phyloP scores from a whole-genome alignment of 2,888 invertebrate genomes.

The Calameuta idolon region DNA sequence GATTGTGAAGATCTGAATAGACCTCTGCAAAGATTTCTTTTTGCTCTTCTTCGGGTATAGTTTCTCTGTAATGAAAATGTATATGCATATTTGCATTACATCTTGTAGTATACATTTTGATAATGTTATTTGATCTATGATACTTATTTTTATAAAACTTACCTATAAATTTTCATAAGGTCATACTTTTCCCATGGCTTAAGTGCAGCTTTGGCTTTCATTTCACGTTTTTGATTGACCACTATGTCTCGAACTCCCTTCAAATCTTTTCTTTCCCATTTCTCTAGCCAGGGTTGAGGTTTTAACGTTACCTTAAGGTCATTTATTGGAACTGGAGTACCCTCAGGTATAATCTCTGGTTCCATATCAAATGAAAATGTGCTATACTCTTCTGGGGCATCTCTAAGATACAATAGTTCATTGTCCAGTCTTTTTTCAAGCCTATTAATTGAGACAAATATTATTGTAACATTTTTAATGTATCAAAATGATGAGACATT shows the following conservation, averaged over 20 bases:
- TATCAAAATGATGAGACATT: background rate
- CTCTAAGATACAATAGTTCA: slow-evolving; percentile 87
- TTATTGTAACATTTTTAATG: background rate
- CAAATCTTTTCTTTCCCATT: slow-evolving; percentile 86
- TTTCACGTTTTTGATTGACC: slow-evolving; percentile 69
- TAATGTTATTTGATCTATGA: background rate
- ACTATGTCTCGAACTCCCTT: slow-evolving; percentile 78
- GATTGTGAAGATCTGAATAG: slow-evolving; percentile 77
- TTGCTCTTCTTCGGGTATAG: slow-evolving; percentile 91
- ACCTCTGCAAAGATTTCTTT: slow-evolving; percentile 87
- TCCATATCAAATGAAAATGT: slow-evolving; percentile 95
- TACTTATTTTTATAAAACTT: slow-evolving; percentile 31
- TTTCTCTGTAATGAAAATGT: slow-evolving; percentile 70
- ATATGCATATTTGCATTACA: background rate
- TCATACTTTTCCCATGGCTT: slow-evolving; percentile 92
- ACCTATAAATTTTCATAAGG: slow-evolving; percentile 93
- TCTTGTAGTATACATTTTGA: background rate
- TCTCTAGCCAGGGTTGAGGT: slow-evolving; percentile 89
- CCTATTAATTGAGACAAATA: slow-evolving; percentile 51
- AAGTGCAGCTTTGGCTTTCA: slow-evolving; percentile 71
- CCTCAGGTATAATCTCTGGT: slow-evolving; percentile 82
- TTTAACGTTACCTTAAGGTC: slow-evolving; percentile 77
- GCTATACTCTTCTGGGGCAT: slow-evolving; percentile 91
- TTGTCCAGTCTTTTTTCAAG: slow-evolving; percentile 95
- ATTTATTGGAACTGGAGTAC: slow-evolving; percentile 83